Percentiles rank a stretch among this genome's conserved stretches.
These are phyloP conservation scores for Agrypnus murinus DNA, from an alignment of 2,888 invertebrate genomes.

Conservation along the genomic window DNA sequence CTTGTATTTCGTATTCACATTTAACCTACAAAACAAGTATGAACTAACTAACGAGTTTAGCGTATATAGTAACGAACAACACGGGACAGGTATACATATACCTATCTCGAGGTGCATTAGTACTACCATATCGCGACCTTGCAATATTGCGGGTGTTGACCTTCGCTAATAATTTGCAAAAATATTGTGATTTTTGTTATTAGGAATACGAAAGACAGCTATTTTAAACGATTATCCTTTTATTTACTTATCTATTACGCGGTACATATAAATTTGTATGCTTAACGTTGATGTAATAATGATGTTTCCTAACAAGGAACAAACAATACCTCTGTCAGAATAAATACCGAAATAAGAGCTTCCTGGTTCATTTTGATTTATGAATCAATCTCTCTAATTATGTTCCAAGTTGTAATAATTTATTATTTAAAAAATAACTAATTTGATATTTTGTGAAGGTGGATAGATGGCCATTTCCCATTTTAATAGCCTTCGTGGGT, in stretches of 20 bases:
- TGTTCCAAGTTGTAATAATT: no score
- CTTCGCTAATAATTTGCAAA: constrained; percentile 47
- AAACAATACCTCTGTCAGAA: no score
- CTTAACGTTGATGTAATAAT: no score
- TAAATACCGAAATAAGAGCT: no score
- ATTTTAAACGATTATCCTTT: constrained; percentile 7
- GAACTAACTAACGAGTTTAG: constrained; percentile 54
- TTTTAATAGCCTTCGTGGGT: no score
- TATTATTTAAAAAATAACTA: no score
- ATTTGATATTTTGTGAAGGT: no score
- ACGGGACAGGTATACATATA: constrained; percentile 55
- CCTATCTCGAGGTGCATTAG: constrained; percentile 49
- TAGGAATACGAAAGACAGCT: constrained; percentile 4
- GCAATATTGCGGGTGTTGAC: constrained; percentile 56
- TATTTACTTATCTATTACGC: constrained; percentile 3
- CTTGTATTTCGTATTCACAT: constrained; percentile 42
- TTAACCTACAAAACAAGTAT: constrained; percentile 58
- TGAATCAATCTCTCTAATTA: no score
- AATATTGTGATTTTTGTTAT: constrained; percentile 24
- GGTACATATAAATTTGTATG: no score
- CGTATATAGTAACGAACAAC: constrained; percentile 52
- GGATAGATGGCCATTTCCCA: no score
- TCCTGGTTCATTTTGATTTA: no score
- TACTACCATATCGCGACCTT: constrained; percentile 53
- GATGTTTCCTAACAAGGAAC: no score